Evolutionary conservation across 2,797 vertebrate genomes (phyloP), one percentile per base, ranked within the genome.

Genomic region (Rousettus madagascariensis): DNA sequence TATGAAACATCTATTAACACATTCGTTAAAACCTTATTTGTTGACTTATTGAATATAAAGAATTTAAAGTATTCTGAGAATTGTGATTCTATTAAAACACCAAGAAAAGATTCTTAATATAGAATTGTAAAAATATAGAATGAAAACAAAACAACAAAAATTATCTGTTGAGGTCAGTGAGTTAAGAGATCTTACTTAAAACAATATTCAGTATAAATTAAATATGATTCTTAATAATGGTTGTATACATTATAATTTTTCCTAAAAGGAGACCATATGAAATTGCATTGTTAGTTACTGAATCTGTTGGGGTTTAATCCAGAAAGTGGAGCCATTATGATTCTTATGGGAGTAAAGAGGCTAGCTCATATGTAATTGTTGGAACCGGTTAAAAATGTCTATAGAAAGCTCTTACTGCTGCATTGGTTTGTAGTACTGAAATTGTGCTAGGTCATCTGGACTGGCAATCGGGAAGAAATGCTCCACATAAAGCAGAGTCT

Each of bases 21-120:
- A 82, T 77, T 95, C 3, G 36, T 86, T 93, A 38, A 84, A 78
- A 68, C 10, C 5, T 77, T 82, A 79, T 46, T 59, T 94, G 22
- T 65, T 94, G 85, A 77, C 26, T 88, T 78, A 51, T 85, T 57
- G 22, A 95, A 85, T 94, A 79, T 71, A 55, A 94, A 74, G 15
- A 51, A 10, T 28, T 69, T 75, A 65, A 6, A 82, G 6, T 74
- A 75, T 88, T 84, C n/a, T 92, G n/a, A 96, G 36, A 79, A 79
- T 28, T 93, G 53, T 86, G n/a, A 80, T 91, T 94, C 19, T 68
- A 51, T 66, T 84, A 93, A 95, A 87, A 63, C n/a, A 83, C 36
- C 51, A 63, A 41, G 20, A 26, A 38, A 91, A 78, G 22, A 55
- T 11, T 10, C 69, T 86, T 55, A 63, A 57, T 38, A 84, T 46